Conservation (phyloP, 1,140 invertebrate species). For the Nixonia krombeini region DNA sequence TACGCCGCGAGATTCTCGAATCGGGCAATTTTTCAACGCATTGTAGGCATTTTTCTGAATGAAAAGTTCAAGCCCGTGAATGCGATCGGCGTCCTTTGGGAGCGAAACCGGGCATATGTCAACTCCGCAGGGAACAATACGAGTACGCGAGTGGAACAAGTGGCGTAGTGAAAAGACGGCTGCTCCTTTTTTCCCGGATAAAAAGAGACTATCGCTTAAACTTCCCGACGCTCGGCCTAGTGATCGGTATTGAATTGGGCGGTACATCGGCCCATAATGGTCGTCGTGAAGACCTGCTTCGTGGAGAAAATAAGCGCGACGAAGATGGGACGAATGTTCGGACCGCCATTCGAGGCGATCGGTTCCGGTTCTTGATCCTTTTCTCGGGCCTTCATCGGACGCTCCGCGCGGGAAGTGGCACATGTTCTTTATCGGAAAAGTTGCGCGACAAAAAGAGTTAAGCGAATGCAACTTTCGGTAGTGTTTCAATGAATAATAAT, state of each 20-base stretch:
- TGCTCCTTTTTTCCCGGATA: constrained; percentile 11
- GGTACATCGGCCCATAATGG: not conserved
- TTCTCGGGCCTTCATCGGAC: no score
- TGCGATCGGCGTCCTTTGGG: constrained; percentile 25
- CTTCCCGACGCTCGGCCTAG: constrained; percentile 10
- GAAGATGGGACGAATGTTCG: not conserved
- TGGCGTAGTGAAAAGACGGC: constrained; percentile 11
- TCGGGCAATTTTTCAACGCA: constrained; percentile 47
- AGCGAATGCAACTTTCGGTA: constrained; percentile 23
- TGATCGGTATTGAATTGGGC: not conserved
- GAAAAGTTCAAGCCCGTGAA: constrained; percentile 21
- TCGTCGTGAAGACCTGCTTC: constrained; percentile 6
- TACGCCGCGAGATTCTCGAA: constrained; percentile 40
- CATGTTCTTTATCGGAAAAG: constrained; percentile 43
- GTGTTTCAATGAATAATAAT: constrained; percentile 46
- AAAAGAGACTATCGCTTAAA: constrained; percentile 17
- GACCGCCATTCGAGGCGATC: no score
- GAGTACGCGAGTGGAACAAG: constrained; percentile 34
- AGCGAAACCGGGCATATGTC: constrained; percentile 25
- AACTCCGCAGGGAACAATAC: constrained; percentile 33
- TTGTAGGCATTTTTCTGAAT: constrained; percentile 25
- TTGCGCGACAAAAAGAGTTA: constrained; percentile 12
- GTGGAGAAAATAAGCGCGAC: not conserved
- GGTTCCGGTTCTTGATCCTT: not conserved
- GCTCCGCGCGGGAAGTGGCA: constrained; percentile 27